phyloP scores from a whole-genome alignment of 64 coral and sea anemone genomes.

The Pocillopora damicornis region DNA sequence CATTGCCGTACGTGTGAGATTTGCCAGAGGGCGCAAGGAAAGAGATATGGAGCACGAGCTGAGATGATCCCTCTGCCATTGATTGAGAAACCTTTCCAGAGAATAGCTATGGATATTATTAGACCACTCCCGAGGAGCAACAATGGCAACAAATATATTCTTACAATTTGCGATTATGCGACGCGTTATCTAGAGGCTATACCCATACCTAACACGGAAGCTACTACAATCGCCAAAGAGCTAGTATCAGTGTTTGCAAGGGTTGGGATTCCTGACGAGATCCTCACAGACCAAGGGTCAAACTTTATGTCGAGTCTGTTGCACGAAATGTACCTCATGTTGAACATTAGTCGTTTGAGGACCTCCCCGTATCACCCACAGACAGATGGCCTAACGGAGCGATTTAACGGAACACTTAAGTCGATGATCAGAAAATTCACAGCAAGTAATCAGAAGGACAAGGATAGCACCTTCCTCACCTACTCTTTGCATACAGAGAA shows the following conservation, averaged over 20 bases:
- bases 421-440: background rate
- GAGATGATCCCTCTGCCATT: conserved; percentile 5
- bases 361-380: too few relatives aligned
- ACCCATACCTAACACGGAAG: background rate
- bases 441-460: conserved; percentile 9
- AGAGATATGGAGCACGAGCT: background rate
- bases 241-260: too few relatives aligned
- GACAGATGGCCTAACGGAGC: too few relatives aligned
- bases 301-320: too few relatives aligned
- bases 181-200: too few relatives aligned
- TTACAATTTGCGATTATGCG: background rate
- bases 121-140: conserved; percentile 1
- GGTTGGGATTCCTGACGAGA: too few relatives aligned
- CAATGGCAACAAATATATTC: conserved; percentile 8
- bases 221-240: too few relatives aligned
- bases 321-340: too few relatives aligned
- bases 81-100: background rate
- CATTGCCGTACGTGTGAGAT: conserved; percentile 1
- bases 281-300: too few relatives aligned
- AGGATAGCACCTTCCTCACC: background rate
- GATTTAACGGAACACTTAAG: conserved; percentile 2
- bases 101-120: conserved; percentile 9
- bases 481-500: background rate
- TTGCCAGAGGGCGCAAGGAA: background rate
- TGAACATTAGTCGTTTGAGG: too few relatives aligned